Conservation (phyloP, 2,888 invertebrate genomes). For the Apodemia zela region DNA sequence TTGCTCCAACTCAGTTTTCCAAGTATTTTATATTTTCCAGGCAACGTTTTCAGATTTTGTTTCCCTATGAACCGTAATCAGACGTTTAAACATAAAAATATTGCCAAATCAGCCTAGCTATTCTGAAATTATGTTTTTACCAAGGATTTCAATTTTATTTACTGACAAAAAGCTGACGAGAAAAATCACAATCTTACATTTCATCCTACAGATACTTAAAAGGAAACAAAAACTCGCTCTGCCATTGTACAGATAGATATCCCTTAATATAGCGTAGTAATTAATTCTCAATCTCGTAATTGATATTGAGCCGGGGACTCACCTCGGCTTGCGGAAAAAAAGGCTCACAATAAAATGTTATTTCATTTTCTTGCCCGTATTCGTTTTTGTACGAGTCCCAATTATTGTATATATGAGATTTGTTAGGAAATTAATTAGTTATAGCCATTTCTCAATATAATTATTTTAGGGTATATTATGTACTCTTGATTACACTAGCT, state of each 20-base stretch:
- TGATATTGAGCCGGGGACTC: slow-evolving; percentile 1
- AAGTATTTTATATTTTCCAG: not conserved
- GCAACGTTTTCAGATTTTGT: not conserved
- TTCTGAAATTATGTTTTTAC: not conserved
- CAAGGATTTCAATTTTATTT: not conserved
- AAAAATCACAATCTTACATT: slow-evolving; percentile 1
- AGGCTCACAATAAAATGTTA: slow-evolving; percentile 9
- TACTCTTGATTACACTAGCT: too few species aligned
- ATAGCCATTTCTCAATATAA: not conserved
- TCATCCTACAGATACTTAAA: not conserved
- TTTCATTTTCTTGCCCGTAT: not conserved
- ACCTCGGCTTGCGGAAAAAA: slow-evolving; percentile 6
- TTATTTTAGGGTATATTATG: too few species aligned
- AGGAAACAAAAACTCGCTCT: not conserved
- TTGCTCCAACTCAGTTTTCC: too few species aligned
- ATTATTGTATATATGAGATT: not conserved
- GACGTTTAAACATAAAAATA: not conserved
- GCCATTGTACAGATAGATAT: slow-evolving; percentile 1
- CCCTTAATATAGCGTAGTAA: slow-evolving; percentile 3
- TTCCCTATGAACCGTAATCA: not conserved
- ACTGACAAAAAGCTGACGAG: not conserved
- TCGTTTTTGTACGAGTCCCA: not conserved
- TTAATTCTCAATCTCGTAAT: slow-evolving; percentile 10
- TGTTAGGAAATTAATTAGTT: not conserved
- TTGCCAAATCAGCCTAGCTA: too few species aligned